These are phyloP conservation scores for Zaprionus africanus DNA, from an alignment of 1,140 invertebrate genomes.

Conservation along the genomic window DNA sequence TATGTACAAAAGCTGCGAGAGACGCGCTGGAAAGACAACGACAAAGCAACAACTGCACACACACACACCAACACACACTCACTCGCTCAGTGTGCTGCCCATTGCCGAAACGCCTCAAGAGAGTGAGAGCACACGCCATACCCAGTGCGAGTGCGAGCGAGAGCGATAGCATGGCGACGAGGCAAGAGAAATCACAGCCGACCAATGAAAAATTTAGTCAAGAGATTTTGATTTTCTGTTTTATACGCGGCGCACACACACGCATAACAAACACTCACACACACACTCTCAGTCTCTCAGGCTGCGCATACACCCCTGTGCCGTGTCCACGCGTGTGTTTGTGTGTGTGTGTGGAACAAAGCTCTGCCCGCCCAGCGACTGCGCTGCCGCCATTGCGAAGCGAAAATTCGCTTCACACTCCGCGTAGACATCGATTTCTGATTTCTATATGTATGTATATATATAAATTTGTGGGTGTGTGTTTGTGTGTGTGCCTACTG, in stretches of 20 bases:
- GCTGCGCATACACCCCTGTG: slow-evolving; percentile 11
- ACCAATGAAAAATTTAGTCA: slow-evolving; percentile 85
- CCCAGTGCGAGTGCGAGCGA: slow-evolving; percentile 34
- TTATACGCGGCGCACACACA: slow-evolving; percentile 78
- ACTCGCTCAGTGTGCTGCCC: slow-evolving; percentile 26
- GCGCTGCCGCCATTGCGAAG: slow-evolving; percentile 55
- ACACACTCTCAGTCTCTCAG: background rate
- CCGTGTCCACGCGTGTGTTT: slow-evolving; percentile 24
- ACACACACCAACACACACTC: slow-evolving; percentile 24
- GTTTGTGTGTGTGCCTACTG: too few relatives aligned
- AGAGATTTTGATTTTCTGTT: slow-evolving; percentile 84
- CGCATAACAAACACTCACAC: slow-evolving; percentile 50
- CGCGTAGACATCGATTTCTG: slow-evolving; percentile 44
- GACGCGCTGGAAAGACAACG: slow-evolving; percentile 63
- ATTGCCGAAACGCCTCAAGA: slow-evolving; percentile 25
- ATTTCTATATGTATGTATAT: background rate
- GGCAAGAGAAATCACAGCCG: slow-evolving; percentile 83
- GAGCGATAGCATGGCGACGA: slow-evolving; percentile 41
- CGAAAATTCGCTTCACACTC: slow-evolving; percentile 16
- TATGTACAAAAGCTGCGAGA: slow-evolving; percentile 62
- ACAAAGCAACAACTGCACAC: slow-evolving; percentile 40
- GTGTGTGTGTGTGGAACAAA: slow-evolving; percentile 39
- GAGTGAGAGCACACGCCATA: slow-evolving; percentile 1
- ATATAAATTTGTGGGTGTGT: background rate
- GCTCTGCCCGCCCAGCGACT: slow-evolving; percentile 37